These are phyloP conservation scores for Brachymystax lenok DNA, from an alignment of 2,797 vertebrate species.

Conservation along the genomic window DNA sequence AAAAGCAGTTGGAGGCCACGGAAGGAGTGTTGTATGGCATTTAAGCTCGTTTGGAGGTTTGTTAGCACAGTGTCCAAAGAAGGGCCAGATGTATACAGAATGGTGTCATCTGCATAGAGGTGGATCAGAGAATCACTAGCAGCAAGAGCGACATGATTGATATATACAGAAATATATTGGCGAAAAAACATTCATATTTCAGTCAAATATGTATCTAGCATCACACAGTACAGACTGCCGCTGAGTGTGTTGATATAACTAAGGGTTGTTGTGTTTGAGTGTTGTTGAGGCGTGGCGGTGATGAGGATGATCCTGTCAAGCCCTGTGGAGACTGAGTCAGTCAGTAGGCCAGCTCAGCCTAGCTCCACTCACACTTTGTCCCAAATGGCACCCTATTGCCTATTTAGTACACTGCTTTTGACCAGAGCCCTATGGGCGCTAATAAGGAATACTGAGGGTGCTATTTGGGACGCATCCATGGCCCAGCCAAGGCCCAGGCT, in stretches of 20 bases:
- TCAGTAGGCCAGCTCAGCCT: slow-evolving; percentile 24
- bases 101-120: too few species aligned
- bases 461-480: neutral
- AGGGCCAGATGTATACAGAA: too few species aligned
- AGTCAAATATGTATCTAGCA: neutral
- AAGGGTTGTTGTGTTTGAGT: slow-evolving; percentile 28
- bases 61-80: too few species aligned
- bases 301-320: slow-evolving; percentile 20
- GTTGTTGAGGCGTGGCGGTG: slow-evolving; percentile 6
- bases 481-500: neutral
- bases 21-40: too few species aligned
- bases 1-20: too few species aligned
- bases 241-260: slow-evolving; percentile 13
- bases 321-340: slow-evolving; percentile 20
- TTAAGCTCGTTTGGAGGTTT: too few species aligned
- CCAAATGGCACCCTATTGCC: neutral
- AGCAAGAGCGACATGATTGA: too few species aligned
- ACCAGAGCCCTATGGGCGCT: too few species aligned
- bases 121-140: too few species aligned
- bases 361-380: slow-evolving; percentile 25
- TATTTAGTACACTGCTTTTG: neutral
- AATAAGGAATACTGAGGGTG: neutral
- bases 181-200: neutral
- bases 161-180: neutral
- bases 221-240: neutral